Percentiles rank a stretch among this genome's conserved stretches.
Evolutionary conservation across 2,797 vertebrate genomes (phyloP).

Genomic region (Pelodytes ibericus): DNA sequence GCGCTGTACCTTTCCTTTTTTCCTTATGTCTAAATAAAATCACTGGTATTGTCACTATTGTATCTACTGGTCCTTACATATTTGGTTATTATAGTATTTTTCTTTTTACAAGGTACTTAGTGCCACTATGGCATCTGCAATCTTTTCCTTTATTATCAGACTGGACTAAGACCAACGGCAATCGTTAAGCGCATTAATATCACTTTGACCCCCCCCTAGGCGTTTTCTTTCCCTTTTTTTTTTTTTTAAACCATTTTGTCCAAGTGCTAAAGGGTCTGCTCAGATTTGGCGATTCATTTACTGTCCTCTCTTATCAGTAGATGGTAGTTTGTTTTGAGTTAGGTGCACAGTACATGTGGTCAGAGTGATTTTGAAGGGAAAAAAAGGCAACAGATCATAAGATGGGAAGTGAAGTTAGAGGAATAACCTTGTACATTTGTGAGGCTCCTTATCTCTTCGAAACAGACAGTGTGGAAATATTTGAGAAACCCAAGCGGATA

Average conservation of each 20-base stretch:
- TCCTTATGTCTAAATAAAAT: slow-evolving; percentile 15
- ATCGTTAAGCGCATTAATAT: slow-evolving; percentile 32
- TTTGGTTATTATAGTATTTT: background rate
- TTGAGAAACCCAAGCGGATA: slow-evolving; percentile 46
- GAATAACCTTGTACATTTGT: slow-evolving; percentile 46
- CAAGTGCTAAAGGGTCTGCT: slow-evolving; percentile 36
- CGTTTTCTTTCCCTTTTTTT: background rate
- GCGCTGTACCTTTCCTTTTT: too few species aligned
- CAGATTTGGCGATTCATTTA: slow-evolving; percentile 37
- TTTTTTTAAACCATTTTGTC: slow-evolving; percentile 4
- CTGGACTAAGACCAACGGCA: slow-evolving; percentile 44
- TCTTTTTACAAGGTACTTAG: slow-evolving; percentile 25
- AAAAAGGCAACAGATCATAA: slow-evolving; percentile 22
- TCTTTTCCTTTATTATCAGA: slow-evolving; percentile 60
- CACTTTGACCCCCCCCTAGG: background rate
- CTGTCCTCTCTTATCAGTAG: slow-evolving; percentile 35
- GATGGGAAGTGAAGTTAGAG: slow-evolving; percentile 34
- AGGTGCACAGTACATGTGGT: slow-evolving; percentile 38
- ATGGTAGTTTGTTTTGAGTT: slow-evolving; percentile 41
- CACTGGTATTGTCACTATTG: slow-evolving; percentile 3
- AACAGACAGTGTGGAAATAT: slow-evolving; percentile 47
- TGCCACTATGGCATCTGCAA: slow-evolving; percentile 58
- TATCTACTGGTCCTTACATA: background rate
- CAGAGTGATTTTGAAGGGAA: slow-evolving; percentile 43
- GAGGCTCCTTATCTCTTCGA: slow-evolving; percentile 43